Evolutionary conservation across 1,140 invertebrate species (phyloP).

Genomic region (Halesus radiatus): DNA sequence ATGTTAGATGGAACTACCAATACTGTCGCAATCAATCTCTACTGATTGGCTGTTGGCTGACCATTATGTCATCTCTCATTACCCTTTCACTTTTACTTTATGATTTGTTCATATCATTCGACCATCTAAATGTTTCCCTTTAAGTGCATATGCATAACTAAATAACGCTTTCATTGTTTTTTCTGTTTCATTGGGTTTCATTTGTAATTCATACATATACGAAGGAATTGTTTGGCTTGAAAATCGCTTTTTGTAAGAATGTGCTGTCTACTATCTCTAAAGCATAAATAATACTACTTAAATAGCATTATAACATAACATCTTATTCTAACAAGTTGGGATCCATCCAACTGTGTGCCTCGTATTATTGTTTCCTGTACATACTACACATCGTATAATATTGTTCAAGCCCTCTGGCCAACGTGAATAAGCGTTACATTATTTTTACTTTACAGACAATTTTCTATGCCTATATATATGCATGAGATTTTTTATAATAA

Average conservation of each 20-base stretch:
- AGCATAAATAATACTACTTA: slow-evolving; percentile 15
- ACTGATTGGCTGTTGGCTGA: neutral
- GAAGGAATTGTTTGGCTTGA: slow-evolving; percentile 29
- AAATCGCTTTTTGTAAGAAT: slow-evolving; percentile 41
- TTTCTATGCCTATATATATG: slow-evolving; percentile 16
- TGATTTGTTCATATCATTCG: slow-evolving; percentile 16
- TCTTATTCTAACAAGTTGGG: slow-evolving; percentile 16
- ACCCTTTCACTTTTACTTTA: neutral
- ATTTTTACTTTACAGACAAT: slow-evolving; percentile 11
- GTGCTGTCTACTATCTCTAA: slow-evolving; percentile 28
- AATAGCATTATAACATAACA: slow-evolving; percentile 14
- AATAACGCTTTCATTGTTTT: slow-evolving; percentile 28
- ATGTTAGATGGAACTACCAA: no score
- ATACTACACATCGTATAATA: neutral
- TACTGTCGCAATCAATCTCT: slow-evolving; percentile 9
- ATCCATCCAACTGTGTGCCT: slow-evolving; percentile 24
- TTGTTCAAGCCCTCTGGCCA: neutral
- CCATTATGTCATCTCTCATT: neutral
- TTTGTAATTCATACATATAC: neutral
- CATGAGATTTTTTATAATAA: neutral
- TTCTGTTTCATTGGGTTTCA: slow-evolving; percentile 10
- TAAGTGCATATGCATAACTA: neutral
- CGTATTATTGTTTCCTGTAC: slow-evolving; percentile 17
- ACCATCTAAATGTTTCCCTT: slow-evolving; percentile 33
- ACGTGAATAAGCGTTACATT: neutral